Percentiles rank a stretch among this genome's conserved stretches.
Evolutionary conservation across 2,888 invertebrate genomes (phyloP).

Genomic region (Embidobia sp.): DNA sequence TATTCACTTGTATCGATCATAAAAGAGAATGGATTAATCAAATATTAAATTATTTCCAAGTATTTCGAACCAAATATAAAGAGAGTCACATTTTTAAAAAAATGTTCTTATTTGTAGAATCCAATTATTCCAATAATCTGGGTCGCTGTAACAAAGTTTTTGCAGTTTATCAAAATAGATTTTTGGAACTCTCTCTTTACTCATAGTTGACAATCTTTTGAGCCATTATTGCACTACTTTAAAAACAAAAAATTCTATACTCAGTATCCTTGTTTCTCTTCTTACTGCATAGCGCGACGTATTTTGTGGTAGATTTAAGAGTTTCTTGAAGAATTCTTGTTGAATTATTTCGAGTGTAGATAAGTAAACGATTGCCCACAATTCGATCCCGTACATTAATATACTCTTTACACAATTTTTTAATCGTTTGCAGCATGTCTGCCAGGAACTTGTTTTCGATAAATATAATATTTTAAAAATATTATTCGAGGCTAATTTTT

Average conservation of each 20-base stretch:
- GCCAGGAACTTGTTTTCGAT: slow-evolving; percentile 5
- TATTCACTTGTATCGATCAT: no score
- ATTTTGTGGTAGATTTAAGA: neutral
- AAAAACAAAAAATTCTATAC: slow-evolving; percentile 5
- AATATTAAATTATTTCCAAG: no score
- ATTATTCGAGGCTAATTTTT: neutral
- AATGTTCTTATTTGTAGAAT: no score
- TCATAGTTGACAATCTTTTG: neutral
- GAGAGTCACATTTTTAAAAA: no score
- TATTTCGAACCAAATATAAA: no score
- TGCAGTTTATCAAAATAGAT: slow-evolving; percentile 2
- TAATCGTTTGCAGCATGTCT: neutral
- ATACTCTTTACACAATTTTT: slow-evolving; percentile 16
- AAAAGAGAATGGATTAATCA: no score
- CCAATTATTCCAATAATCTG: no score
- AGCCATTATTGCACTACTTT: neutral
- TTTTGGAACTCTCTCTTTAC: neutral
- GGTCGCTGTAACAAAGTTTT: neutral
- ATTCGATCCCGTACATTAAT: slow-evolving; percentile 6
- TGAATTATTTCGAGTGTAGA: slow-evolving; percentile 1
- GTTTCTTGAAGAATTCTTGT: slow-evolving; percentile 10
- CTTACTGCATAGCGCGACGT: slow-evolving; percentile 7
- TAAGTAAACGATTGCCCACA: slow-evolving; percentile 9
- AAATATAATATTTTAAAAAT: slow-evolving; percentile 1
- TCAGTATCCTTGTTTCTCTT: neutral